A percentile compares a stretch with the other conserved stretches of the same genome.
Conservation (phyloP, 2,888 invertebrate genomes). For the Chloroclystis v-ata region DNA sequence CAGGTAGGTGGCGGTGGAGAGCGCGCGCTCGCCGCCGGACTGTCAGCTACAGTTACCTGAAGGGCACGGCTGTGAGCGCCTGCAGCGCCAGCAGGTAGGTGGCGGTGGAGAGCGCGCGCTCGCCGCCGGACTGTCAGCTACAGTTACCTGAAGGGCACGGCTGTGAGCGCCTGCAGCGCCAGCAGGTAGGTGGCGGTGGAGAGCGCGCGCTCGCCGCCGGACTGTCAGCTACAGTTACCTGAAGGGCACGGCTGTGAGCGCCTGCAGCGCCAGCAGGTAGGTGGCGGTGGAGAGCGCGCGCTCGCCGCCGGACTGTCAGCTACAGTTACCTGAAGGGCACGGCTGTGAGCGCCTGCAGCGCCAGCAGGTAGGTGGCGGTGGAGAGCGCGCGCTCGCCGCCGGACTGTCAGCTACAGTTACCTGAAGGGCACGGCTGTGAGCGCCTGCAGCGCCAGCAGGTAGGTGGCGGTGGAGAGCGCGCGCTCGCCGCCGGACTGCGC, state of each 20-base stretch:
- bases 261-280: slow-evolving; percentile 72
- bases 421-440: slow-evolving; percentile 71
- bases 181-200: background rate
- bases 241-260: slow-evolving; percentile 75
- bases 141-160: slow-evolving; percentile 44
- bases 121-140: slow-evolving; percentile 95
- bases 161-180: slow-evolving; percentile 84
- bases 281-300: background rate
- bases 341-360: slow-evolving; percentile 85
- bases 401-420: slow-evolving; percentile 86
- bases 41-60: slow-evolving; percentile 81
- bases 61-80: slow-evolving; percentile 78
- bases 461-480: background rate
- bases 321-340: slow-evolving; percentile 49
- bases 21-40: slow-evolving; percentile 94
- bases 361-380: background rate
- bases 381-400: slow-evolving; percentile 85
- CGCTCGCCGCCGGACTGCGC: slow-evolving; percentile 90
- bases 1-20: slow-evolving; percentile 95
- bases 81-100: slow-evolving; percentile 92
- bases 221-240: slow-evolving; percentile 84
- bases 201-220: slow-evolving; percentile 87
- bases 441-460: slow-evolving; percentile 78
- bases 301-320: slow-evolving; percentile 96
- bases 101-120: slow-evolving; percentile 95